Percentiles rank a stretch among this genome's conserved stretches.
These are phyloP conservation scores for Steatocranus sp. DNA, from an alignment of 2,797 vertebrate genomes.

Conservation along the genomic window DNA sequence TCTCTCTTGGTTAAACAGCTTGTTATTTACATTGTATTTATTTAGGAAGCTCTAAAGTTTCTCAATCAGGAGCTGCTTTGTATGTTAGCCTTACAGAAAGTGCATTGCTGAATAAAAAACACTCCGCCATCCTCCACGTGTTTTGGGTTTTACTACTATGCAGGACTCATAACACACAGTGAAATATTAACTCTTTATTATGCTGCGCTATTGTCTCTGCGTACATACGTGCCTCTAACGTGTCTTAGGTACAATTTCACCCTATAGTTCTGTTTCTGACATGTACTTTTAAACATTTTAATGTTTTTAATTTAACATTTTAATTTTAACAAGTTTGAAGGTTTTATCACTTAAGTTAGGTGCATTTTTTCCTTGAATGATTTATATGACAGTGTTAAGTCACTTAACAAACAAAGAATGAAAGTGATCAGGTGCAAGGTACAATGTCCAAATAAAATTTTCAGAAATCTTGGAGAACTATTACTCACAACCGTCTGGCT, in stretches of 20 bases:
- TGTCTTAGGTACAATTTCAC: background rate
- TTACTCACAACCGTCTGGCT: fast-evolving
- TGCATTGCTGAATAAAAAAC: conserved; percentile 26
- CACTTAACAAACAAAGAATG: background rate
- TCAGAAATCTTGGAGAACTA: background rate
- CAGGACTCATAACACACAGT: background rate
- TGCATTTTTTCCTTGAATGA: background rate
- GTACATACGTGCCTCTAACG: background rate
- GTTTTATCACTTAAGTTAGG: background rate
- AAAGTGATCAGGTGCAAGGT: background rate
- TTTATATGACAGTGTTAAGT: background rate
- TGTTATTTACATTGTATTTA: background rate
- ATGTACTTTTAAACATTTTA: background rate
- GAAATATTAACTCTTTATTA: background rate
- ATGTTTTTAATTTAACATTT: background rate
- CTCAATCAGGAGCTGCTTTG: background rate
- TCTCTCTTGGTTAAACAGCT: background rate
- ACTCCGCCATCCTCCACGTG: background rate
- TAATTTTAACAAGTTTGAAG: background rate
- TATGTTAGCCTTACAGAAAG: background rate
- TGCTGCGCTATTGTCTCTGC: background rate
- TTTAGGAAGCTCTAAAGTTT: background rate
- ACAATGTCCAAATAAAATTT: fast-evolving
- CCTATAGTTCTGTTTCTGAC: background rate
- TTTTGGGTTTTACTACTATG: background rate